Base-by-base conservation (phyloP, 2,797 vertebrate species). In the Periophthalmus magnuspinnatus region DNA sequence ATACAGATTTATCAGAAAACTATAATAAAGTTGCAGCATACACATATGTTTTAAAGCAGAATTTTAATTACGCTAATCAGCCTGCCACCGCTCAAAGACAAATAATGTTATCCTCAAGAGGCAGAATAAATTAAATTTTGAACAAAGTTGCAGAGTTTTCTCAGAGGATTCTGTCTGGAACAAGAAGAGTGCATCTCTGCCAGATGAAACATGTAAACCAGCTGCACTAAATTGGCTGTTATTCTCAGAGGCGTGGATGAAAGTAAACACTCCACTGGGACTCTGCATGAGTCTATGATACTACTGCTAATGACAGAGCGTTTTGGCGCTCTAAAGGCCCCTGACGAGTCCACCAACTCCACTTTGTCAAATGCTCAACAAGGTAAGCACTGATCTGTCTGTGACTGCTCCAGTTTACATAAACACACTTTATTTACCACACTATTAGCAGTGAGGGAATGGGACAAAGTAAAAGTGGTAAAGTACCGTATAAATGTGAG, bases 161-260 rank as follows among this genome's bases (percentile, higher is more conserved):
- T 69, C 79, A 47, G 70, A 71, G 72, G 55, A 70, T 81, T 78
- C 68, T 50, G 50, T 77, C 59, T 19, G 60, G 48, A 72, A 24
- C 19, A 69, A 75, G 45, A 69, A 65, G 69, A 67, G 66, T 58
- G 57, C 67, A 32, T 71, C 57, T 72, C 67, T 52, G 33, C 65
- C 73, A 66, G 58, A 84, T 70, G 68, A 81, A 72, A 72, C 13
- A 1, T 72, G 72, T 65, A 69, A 78, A 77, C 66, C 3, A 75
- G 69, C 65, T 32, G 22, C 69, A 55, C 65, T 38, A 56, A 77
- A 77, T 55, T 45, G 54, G 55, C 64, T 56, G 65, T 68, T 75
- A 62, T 68, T 74, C 52, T 72, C 34, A 54, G 24, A 61, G 3
- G 72, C 62, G 11, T 24, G 33, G 65, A 67, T 62, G 67, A 81